Conservation (phyloP, 2,113 vertebrate species). For the Menura novaehollandiae region DNA sequence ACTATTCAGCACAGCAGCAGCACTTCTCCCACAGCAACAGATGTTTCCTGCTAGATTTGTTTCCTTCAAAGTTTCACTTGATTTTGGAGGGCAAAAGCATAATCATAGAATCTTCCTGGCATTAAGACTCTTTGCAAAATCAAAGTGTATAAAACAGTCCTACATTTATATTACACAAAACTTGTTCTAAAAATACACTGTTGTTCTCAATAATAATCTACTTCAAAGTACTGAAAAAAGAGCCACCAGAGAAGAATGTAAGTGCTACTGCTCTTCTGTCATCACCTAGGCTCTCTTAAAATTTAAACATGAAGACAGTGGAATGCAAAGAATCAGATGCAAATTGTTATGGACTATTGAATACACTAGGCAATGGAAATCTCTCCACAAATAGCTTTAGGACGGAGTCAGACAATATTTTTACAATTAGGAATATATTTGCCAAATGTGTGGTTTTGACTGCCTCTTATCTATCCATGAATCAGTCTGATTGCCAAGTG, state of each 20-base stretch:
- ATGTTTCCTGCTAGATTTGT: background rate
- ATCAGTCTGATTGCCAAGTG: background rate
- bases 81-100: background rate
- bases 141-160: background rate
- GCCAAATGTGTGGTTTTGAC: background rate
- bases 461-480: background rate
- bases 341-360: background rate
- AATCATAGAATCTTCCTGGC: background rate
- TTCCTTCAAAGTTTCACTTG: background rate
- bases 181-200: slow-evolving; percentile 3
- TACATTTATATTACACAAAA: background rate
- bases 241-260: background rate
- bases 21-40: background rate
- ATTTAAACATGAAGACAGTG: background rate
- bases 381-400: background rate
- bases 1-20: background rate
- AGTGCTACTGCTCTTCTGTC: background rate
- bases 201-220: background rate
- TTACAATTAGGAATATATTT: background rate
- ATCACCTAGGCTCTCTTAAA: background rate
- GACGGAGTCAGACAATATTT: background rate
- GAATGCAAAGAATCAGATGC: background rate
- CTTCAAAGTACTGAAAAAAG: background rate
- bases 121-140: background rate
- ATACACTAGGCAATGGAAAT: background rate